Evolutionary conservation across 1,140 invertebrate species (phyloP), one percentile per base, ranked within the genome.

Genomic region (Nixonia krombeini): DNA sequence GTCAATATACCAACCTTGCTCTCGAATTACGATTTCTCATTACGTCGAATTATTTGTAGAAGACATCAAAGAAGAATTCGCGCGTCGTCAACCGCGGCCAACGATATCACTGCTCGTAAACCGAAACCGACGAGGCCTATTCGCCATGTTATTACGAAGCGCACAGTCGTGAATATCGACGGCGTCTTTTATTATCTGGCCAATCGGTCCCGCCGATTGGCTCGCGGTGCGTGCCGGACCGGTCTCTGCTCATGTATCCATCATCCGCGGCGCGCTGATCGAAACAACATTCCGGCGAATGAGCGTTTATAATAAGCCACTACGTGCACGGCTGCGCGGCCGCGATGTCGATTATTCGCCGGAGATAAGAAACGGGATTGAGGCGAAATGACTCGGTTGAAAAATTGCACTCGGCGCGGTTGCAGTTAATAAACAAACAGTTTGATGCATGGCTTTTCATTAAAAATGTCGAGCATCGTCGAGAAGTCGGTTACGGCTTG

Each of bases 51-150:
- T 65, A 70, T 70, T n/a, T 41, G 51, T 58, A 28, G 46, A 58
- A 58, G 53, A 58, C 53, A 47, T 61, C 56, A 62, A 58, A 62
- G n/a, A 70, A 61, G 37, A 25, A 45, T 9, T 38, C 26, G 12
- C 21, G 53, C 42, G 10, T 41, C n/a, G 38, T 52, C 40, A 62
- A 62, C 51, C 41, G 38, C 18, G 74, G 52, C 58, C 76, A 79
- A 81, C 81, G 72, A 57, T 73, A 74, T 76, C 72, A 72, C 25
- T 50, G 55, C 72, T 82, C 73, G 73, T 81, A 81, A 82, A n/a
- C n/a, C n/a, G n/a, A 71, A 76, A 75, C 51, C 59, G 68, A 76
- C 55, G 70, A 72, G 72, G 66, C 56, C 56, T 72, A 74, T 76
- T 82, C 77, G 78, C 70, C 75, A 76, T 81, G 78, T 80, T 74